Conservation (phyloP, 2,888 invertebrate species). For the Dolichopus griseipennis region DNA sequence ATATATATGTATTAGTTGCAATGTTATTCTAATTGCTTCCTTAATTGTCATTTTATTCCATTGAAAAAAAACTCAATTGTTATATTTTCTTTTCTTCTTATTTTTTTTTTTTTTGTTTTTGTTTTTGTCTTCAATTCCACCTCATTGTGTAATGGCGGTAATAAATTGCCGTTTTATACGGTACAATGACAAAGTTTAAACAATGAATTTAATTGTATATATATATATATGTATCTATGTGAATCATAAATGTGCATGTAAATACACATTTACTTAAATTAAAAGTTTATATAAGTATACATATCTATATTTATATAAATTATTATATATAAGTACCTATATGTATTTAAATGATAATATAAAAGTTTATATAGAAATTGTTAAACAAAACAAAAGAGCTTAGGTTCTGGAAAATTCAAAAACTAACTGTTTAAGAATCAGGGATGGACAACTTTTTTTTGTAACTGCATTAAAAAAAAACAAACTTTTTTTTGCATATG, state of each 20-base stretch:
- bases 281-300: too few species aligned
- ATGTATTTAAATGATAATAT: too few species aligned
- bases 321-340: too few species aligned
- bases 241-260: neutral
- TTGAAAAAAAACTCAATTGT: neutral
- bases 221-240: neutral
- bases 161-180: neutral
- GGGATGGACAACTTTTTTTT: too few species aligned
- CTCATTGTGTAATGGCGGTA: neutral
- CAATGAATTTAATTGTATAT: neutral
- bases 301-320: too few species aligned
- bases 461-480: too few species aligned
- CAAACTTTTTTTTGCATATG: too few species aligned
- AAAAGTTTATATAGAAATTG: too few species aligned
- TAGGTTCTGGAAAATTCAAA: too few species aligned
- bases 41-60: neutral
- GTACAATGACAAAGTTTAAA: constrained; percentile 2
- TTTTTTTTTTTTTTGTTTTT: neutral
- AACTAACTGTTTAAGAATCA: too few species aligned
- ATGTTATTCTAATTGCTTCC: neutral
- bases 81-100: too few species aligned
- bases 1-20: neutral
- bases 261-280: neutral
- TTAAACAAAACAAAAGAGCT: too few species aligned
- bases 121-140: neutral